Conservation (phyloP, 2,888 invertebrate genomes). For the Lasioglossum vierecki region DNA sequence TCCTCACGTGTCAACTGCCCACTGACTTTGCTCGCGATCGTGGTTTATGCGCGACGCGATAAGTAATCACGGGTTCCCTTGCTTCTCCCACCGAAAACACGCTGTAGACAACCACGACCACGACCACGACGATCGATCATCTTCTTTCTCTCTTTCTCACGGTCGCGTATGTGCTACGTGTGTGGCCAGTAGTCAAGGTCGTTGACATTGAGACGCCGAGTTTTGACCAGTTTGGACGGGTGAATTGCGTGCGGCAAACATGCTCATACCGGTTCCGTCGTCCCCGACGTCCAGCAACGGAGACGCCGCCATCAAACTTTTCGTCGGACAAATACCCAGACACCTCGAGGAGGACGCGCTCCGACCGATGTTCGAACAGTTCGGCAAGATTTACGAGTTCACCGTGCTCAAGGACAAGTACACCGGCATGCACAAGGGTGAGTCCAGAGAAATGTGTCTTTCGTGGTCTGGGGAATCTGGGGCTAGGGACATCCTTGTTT, state of each 20-base stretch:
- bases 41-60: slow-evolving; percentile 61
- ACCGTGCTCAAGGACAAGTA: slow-evolving; percentile 97
- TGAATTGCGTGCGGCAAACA: slow-evolving; percentile 48
- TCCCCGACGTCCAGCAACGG: slow-evolving; percentile 85
- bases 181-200: slow-evolving; percentile 38
- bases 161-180: not conserved
- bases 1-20: slow-evolving; percentile 64
- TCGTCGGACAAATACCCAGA: slow-evolving; percentile 96
- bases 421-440: slow-evolving; percentile 98
- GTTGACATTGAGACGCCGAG: slow-evolving; percentile 37
- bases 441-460: slow-evolving; percentile 70
- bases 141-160: slow-evolving; percentile 20
- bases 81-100: slow-evolving; percentile 45
- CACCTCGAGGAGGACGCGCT: slow-evolving; percentile 95
- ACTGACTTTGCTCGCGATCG: slow-evolving; percentile 58
- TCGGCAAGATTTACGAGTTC: slow-evolving; percentile 97
- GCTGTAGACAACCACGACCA: slow-evolving; percentile 22
- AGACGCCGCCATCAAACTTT: slow-evolving; percentile 90
- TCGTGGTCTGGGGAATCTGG: not conserved
- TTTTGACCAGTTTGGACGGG: not conserved
- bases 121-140: not conserved
- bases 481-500: not conserved
- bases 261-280: slow-evolving; percentile 82
- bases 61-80: slow-evolving; percentile 59
- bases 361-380: slow-evolving; percentile 95